phyloP scores from a whole-genome alignment of 2,888 invertebrate genomes.

The Clostera curtula region DNA sequence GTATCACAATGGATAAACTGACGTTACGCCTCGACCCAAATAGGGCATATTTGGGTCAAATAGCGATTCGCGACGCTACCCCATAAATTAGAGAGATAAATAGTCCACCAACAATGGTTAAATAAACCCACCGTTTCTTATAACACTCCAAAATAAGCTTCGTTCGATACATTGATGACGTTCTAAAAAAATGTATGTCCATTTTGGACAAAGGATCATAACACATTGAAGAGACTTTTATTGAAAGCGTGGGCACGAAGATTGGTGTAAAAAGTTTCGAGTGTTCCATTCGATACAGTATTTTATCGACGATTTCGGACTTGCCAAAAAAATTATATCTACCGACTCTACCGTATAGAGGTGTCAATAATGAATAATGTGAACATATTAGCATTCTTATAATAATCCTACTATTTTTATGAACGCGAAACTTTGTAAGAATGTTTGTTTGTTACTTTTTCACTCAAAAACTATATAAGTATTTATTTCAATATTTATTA shows the following conservation, averaged over 20 bases:
- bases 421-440: no score
- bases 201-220: constrained; percentile 48
- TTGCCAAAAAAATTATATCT: no score
- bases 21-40: constrained; percentile 44
- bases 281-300: constrained; percentile 27
- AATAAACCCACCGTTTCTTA: constrained; percentile 64
- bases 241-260: constrained; percentile 34
- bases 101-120: constrained; percentile 66
- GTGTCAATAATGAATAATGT: no score
- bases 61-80: constrained; percentile 57
- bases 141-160: constrained; percentile 61
- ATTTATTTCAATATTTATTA: no score
- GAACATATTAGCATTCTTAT: no score
- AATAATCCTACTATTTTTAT: no score
- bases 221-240: constrained; percentile 53
- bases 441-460: no score
- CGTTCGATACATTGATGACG: constrained; percentile 48
- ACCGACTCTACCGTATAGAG: no score
- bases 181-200: constrained; percentile 62
- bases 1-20: constrained; percentile 39
- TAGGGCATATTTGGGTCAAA: no score
- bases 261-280: constrained; percentile 39
- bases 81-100: constrained; percentile 73
- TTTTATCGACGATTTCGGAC: constrained; percentile 44
- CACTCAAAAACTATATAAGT: no score